Percentiles rank a stretch among this genome's conserved stretches.
Evolutionary conservation across 2,113 vertebrate genomes (phyloP).

Genomic region (Clarias magur): DNA sequence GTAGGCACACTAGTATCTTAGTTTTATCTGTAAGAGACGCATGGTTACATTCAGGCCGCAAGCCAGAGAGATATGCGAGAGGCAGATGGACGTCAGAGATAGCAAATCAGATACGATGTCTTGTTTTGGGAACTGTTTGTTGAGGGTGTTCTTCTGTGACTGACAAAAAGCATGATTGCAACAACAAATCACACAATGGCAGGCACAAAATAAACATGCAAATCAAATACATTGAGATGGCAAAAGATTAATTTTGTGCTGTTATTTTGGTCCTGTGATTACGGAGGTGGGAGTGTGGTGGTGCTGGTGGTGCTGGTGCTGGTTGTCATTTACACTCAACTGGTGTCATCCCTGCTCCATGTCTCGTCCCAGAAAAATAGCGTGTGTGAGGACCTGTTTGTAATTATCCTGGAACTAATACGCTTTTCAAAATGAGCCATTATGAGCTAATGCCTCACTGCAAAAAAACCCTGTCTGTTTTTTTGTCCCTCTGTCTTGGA

Average conservation of each 20-base stretch:
- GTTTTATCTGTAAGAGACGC: conserved; percentile 60
- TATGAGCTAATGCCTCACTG: conserved; percentile 79
- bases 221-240: conserved; percentile 68
- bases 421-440: conserved; percentile 82
- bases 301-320: conserved; percentile 48
- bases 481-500: conserved; percentile 74
- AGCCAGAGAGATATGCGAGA: conserved; percentile 73
- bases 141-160: conserved; percentile 58
- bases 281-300: conserved; percentile 50
- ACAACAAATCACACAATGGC: conserved; percentile 73
- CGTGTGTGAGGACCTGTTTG: conserved; percentile 75
- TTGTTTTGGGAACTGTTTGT: conserved; percentile 71
- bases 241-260: conserved; percentile 63
- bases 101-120: conserved; percentile 76
- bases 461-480: conserved; percentile 65
- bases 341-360: conserved; percentile 74
- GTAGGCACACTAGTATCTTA: conserved; percentile 64
- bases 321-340: conserved; percentile 79
- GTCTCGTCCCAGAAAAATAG: conserved; percentile 75
- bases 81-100: conserved; percentile 82
- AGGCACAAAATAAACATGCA: conserved; percentile 75
- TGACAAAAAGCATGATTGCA: conserved; percentile 79
- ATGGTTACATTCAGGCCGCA: conserved; percentile 75
- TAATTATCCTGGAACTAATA: conserved; percentile 84
- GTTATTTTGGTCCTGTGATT: conserved; percentile 77